Conservation (phyloP, 2,888 invertebrate genomes). For the Drymonia ruficornis region DNA sequence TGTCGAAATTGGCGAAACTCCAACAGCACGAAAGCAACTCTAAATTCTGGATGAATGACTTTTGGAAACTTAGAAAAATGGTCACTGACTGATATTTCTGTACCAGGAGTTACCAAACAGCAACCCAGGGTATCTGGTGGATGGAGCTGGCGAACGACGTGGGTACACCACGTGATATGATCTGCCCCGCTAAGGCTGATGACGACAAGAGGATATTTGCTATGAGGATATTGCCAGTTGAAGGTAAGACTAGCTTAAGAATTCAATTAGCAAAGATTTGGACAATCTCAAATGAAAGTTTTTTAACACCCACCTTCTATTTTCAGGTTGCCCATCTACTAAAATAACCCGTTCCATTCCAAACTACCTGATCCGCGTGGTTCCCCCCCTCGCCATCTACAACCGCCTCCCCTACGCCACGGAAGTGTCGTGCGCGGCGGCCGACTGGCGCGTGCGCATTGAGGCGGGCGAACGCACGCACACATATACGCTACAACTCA, state of each 20-base stretch:
- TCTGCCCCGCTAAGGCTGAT: conserved; percentile 87
- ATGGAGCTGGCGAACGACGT: conserved; percentile 89
- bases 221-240: conserved; percentile 85
- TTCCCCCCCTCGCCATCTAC: conserved; percentile 90
- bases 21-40: no score
- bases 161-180: conserved; percentile 87
- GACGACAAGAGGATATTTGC: conserved; percentile 87
- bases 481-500: conserved; percentile 87
- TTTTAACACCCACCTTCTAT: no score
- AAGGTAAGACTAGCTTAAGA: conserved; percentile 61
- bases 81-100: conserved; percentile 1
- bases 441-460: conserved; percentile 77
- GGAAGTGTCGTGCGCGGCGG: conserved; percentile 34
- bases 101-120: conserved; percentile 87
- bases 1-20: no score
- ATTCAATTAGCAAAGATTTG: no score
- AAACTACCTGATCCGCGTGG: conserved; percentile 88
- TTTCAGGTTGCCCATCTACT: conserved; percentile 66
- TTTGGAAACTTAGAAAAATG: no score
- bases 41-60: no score
- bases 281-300: no score
- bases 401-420: conserved; percentile 90
- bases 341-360: conserved; percentile 85
- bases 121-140: conserved; percentile 92
- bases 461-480: conserved; percentile 90